Evolutionary conservation across 1,140 invertebrate genomes (phyloP), one percentile per base, ranked within the genome.

Genomic region (Drosophila busckii): DNA sequence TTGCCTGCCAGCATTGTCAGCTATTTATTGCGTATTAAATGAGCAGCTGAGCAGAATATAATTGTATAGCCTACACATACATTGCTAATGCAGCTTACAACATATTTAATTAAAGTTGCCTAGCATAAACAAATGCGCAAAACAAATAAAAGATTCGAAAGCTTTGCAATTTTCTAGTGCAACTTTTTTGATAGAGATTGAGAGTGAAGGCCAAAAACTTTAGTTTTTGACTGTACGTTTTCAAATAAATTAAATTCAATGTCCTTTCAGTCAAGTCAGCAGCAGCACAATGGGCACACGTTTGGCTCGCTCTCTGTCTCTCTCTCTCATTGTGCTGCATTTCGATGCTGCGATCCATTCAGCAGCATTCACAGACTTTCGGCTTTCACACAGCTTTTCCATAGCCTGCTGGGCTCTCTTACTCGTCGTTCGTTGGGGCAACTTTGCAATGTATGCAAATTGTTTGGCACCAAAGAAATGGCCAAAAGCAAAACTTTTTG

Each of bases 211-310:
- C 7, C n/a, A 17, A 23, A 73, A 78, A 78, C 63, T 78, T 78
- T 80, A 80, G 73, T 78, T 78, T 78, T 46, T 49, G 68, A 64
- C 73, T 80, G 50, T 70, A 42, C 64, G 73, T 65, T 80, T 73
- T 73, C 64, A 71, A 80, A 80, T 80, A 80, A 80, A 80, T 80
- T 80, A 75, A 80, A 80, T 80, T 82, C 73, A 82, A 82, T 82
- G 73, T 80, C 75, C 80, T 78, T 64, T 68, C 73, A 80, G 64
- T 69, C 75, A 80, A n/a, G 65, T 82, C 75, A 25, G n/a, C n/a
- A n/a, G n/a, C n/a, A n/a, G n/a, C 50, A 71, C 73, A 80, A 78
- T 80, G 63, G 46, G 19, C 48, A 44, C 55, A 46, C 67, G 32
- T 53, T 53, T 29, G 37, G 23, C 53, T 42, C 32, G 25, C 19